These are phyloP conservation scores for Echinops telfairi DNA, from an alignment of 2,113 vertebrate species.

Conservation along the genomic window DNA sequence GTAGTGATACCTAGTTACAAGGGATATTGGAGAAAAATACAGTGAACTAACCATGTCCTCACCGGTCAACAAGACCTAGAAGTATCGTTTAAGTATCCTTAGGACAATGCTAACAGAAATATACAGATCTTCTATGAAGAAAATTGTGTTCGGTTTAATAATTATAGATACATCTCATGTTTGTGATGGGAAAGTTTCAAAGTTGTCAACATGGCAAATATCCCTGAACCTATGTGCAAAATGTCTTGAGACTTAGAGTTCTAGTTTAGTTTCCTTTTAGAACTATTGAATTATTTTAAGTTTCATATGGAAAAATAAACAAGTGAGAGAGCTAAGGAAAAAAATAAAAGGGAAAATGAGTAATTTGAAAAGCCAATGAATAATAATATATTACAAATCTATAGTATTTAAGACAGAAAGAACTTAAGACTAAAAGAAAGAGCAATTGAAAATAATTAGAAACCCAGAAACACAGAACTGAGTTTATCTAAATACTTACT, in stretches of 20 bases:
- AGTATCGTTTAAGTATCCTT: neutral
- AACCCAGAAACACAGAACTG: neutral
- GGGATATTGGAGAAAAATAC: neutral
- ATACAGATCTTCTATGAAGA: neutral
- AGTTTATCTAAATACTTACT: neutral
- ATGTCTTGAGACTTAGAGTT: slow-evolving; percentile 19
- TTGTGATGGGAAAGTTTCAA: slow-evolving; percentile 12
- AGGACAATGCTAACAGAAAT: neutral
- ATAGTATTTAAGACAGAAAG: neutral
- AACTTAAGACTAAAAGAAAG: neutral
- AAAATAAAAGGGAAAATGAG: slow-evolving; percentile 1
- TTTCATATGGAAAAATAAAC: slow-evolving; percentile 18
- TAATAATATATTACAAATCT: neutral
- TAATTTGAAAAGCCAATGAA: neutral
- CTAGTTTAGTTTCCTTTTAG: slow-evolving; percentile 40
- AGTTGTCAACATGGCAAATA: slow-evolving; percentile 11
- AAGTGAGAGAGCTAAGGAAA: neutral
- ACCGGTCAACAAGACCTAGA: neutral
- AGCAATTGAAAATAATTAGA: neutral
- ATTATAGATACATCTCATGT: slow-evolving; percentile 12
- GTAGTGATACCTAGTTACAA: neutral
- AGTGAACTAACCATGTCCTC: neutral
- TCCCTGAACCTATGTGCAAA: neutral
- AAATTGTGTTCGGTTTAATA: slow-evolving; percentile 20
- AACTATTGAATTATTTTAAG: neutral